Percentiles rank a stretch among this genome's conserved stretches.
Evolutionary conservation across 2,797 vertebrate species (phyloP).

Genomic region (Clangula hyemalis): DNA sequence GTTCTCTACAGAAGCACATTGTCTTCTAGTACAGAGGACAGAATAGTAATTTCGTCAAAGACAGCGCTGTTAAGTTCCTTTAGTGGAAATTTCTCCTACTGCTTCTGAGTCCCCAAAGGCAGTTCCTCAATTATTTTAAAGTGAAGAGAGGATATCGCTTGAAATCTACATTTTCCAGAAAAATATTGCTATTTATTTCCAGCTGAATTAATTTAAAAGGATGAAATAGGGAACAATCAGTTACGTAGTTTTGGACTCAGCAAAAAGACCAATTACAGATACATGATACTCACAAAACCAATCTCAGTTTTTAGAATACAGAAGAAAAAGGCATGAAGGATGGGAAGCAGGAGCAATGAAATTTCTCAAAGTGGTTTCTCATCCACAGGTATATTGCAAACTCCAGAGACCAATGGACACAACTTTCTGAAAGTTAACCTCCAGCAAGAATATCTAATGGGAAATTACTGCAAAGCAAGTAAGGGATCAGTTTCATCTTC

Average conservation of each 20-base stretch:
- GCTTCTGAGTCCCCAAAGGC: not conserved
- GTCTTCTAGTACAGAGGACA: not conserved
- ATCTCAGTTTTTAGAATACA: not conserved
- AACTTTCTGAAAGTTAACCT: not conserved
- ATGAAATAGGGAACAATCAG: no score
- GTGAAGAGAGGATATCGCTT: not conserved
- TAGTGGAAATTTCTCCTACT: not conserved
- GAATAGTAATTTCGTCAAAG: not conserved
- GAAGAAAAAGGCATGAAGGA: not conserved
- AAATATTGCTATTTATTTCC: not conserved
- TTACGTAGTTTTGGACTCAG: not conserved
- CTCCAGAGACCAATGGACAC: not conserved
- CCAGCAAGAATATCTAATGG: not conserved
- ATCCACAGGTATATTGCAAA: not conserved
- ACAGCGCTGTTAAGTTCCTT: not conserved
- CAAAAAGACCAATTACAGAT: not conserved
- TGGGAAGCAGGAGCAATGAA: not conserved
- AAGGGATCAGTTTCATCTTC: not conserved
- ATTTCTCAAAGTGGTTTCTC: not conserved
- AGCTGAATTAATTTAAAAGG: not conserved
- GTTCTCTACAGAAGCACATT: not conserved
- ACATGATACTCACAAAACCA: not conserved
- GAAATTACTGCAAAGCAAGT: not conserved
- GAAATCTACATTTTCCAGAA: not conserved
- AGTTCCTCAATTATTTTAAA: not conserved